Percentiles rank a stretch among this genome's conserved stretches.
Conservation (phyloP, 1,140 invertebrate genomes). For the Grapholita molesta region DNA sequence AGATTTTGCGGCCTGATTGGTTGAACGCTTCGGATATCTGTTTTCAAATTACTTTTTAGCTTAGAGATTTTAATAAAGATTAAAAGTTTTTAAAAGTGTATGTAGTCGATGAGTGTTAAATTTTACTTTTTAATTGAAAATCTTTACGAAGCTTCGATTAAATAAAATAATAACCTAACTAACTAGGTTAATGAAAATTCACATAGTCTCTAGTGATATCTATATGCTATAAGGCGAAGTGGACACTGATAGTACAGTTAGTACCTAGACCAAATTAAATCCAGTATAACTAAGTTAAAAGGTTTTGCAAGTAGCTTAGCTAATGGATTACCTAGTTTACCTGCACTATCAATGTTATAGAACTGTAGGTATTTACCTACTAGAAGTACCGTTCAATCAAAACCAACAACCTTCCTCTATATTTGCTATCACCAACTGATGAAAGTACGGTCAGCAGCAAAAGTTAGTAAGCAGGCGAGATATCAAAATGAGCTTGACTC, state of each 20-base stretch:
- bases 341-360: neutral
- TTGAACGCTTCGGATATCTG: neutral
- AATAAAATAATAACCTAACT: too few relatives aligned
- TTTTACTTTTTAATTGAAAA: neutral
- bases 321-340: too few relatives aligned
- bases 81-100: neutral
- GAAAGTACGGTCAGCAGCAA: too few relatives aligned
- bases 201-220: too few relatives aligned
- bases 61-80: conserved; percentile 4
- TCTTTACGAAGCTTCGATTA: too few relatives aligned
- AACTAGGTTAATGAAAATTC: too few relatives aligned
- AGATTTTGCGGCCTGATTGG: neutral
- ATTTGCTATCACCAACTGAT: neutral
- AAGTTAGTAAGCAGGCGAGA: too few relatives aligned
- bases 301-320: neutral
- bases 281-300: neutral
- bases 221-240: too few relatives aligned
- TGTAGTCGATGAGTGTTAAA: neutral
- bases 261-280: neutral
- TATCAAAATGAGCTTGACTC: too few relatives aligned
- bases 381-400: neutral
- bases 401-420: neutral
- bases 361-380: neutral
- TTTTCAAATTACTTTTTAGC: neutral
- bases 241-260: too few relatives aligned